Evolutionary conservation across 2,888 invertebrate genomes (phyloP).

Genomic region (Amphipyra berbera): DNA sequence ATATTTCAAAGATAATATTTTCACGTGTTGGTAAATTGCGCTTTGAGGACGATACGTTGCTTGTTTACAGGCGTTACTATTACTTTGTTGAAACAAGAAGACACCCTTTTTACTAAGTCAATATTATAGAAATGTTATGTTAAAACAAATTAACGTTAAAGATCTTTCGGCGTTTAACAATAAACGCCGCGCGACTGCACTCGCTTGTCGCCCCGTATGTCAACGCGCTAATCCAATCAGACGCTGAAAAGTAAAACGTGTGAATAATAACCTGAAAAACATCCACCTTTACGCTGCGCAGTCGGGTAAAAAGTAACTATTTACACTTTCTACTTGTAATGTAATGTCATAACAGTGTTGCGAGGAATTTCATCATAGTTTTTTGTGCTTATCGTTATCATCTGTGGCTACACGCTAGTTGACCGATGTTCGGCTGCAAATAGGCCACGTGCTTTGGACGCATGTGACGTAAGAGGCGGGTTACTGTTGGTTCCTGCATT

Average conservation of each 20-base stretch:
- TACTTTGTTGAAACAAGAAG: too few species aligned
- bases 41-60: too few species aligned
- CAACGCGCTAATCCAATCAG: constrained; percentile 28
- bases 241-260: constrained; percentile 41
- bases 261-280: constrained; percentile 41
- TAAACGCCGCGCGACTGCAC: not conserved
- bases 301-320: constrained; percentile 32
- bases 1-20: too few species aligned
- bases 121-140: too few species aligned
- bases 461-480: not conserved
- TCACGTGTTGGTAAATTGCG: too few species aligned
- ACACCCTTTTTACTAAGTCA: too few species aligned
- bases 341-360: constrained; percentile 16
- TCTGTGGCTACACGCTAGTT: not conserved
- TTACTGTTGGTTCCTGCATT: not conserved
- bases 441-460: too few species aligned
- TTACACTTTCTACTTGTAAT: constrained; percentile 44
- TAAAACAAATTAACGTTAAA: too few species aligned
- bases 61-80: too few species aligned
- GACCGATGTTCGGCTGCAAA: not conserved
- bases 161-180: not conserved
- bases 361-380: not conserved
- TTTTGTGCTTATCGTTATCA: not conserved
- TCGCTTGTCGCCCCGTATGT: constrained; percentile 3
- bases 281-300: constrained; percentile 14